phyloP scores from a whole-genome alignment of 1,140 invertebrate species.

The Drosophila subpulchrella region DNA sequence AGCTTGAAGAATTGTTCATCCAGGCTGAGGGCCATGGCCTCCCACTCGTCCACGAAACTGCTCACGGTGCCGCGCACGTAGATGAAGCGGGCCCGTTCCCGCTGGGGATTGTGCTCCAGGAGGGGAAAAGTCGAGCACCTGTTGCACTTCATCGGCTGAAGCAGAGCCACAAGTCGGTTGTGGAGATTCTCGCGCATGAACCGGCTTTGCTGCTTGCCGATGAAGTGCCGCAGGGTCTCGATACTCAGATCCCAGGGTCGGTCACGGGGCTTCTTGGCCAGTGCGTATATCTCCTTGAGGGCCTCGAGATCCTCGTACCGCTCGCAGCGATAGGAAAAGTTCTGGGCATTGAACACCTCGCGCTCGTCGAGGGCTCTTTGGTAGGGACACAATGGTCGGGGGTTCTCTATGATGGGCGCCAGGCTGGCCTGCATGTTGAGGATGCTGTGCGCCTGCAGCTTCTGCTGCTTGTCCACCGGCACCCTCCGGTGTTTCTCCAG shows the following conservation, averaged over 20 bases:
- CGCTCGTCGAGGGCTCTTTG: constrained; percentile 59
- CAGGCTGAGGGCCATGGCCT: constrained; percentile 33
- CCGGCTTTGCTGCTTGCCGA: constrained; percentile 30
- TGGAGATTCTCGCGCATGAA: constrained; percentile 42
- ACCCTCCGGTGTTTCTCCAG: constrained; percentile 19
- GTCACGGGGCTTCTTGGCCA: constrained; percentile 68
- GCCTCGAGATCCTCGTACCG: constrained; percentile 68
- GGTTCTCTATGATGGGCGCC: constrained; percentile 38
- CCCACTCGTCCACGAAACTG: constrained; percentile 63
- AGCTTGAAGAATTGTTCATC: constrained; percentile 53
- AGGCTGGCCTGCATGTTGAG: constrained; percentile 43
- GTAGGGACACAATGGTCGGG: constrained; percentile 59
- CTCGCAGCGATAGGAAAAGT: constrained; percentile 52
- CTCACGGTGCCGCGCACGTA: constrained; percentile 66
- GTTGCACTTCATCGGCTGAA: constrained; percentile 31
- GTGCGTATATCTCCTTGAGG: constrained; percentile 55
- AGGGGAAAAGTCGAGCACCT: constrained; percentile 4
- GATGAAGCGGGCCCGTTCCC: constrained; percentile 50
- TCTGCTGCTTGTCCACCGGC: constrained; percentile 39
- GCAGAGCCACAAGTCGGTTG: constrained; percentile 24
- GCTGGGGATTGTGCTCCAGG: constrained; percentile 21
- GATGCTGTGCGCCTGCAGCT: constrained; percentile 19
- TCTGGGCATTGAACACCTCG: constrained; percentile 58
- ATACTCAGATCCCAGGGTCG: constrained; percentile 61
- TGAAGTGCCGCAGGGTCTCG: constrained; percentile 36